Conservation (phyloP, 2,888 invertebrate species). For the Caenorhabditis virilis region DNA sequence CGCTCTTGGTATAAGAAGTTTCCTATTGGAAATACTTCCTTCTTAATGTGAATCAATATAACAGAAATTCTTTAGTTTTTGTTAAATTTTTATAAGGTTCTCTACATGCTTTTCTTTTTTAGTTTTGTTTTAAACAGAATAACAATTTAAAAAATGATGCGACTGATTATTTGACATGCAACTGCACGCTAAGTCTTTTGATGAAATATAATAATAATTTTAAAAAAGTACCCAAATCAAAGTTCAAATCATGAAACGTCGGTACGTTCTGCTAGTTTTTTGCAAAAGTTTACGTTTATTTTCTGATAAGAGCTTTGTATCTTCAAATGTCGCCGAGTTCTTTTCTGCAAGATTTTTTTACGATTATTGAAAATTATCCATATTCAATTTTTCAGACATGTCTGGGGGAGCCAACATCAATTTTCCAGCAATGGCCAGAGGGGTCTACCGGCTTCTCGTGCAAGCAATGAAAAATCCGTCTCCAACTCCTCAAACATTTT, state of each 20-base stretch:
- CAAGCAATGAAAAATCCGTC: not conserved
- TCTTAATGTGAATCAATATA: too few species aligned
- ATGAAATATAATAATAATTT: not conserved
- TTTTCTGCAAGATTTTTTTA: not conserved
- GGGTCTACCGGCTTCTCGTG: not conserved
- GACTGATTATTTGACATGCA: too few species aligned
- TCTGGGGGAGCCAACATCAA: slow-evolving; percentile 1
- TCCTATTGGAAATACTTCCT: too few species aligned
- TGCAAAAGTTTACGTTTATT: too few species aligned
- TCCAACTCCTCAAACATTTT: not conserved
- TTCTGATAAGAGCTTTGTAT: too few species aligned
- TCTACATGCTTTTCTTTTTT: too few species aligned
- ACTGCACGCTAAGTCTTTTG: not conserved
- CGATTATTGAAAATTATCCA: not conserved
- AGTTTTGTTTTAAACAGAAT: too few species aligned
- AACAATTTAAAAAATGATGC: too few species aligned
- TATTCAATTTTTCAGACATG: not conserved
- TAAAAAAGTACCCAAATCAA: not conserved
- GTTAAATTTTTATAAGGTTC: too few species aligned
- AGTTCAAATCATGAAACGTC: not conserved
- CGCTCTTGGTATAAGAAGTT: too few species aligned
- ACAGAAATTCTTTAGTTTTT: too few species aligned
- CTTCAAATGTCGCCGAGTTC: not conserved
- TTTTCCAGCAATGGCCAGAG: not conserved
- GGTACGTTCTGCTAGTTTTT: too few species aligned